Conservation (phyloP, 2,113 vertebrate genomes). For the Pyxicephalus adspersus region DNA sequence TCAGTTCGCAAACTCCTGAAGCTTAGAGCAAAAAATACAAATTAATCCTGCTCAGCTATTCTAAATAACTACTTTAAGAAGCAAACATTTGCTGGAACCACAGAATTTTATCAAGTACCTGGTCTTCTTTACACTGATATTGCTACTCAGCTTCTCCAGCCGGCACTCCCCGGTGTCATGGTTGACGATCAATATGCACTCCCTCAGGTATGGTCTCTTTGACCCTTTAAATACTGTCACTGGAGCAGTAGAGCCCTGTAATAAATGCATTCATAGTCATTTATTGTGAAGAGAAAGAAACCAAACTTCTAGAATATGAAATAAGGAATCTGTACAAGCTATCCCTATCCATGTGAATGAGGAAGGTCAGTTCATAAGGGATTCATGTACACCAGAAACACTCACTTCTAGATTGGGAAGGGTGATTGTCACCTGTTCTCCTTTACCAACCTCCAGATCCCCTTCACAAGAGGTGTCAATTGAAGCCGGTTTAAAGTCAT, state of each 20-base stretch:
- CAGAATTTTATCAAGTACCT: constrained; percentile 75
- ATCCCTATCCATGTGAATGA: no score
- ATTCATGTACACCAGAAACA: no score
- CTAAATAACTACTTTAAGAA: neutral
- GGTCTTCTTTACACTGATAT: constrained; percentile 97
- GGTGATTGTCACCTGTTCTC: constrained; percentile 97
- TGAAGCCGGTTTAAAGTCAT: constrained; percentile 98
- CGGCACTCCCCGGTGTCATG: constrained; percentile 97
- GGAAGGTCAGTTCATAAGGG: no score
- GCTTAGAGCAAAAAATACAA: no score
- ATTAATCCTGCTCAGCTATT: no score
- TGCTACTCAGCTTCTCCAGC: constrained; percentile 96
- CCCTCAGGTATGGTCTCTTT: constrained; percentile 94
- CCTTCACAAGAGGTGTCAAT: constrained; percentile 95
- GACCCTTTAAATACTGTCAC: constrained; percentile 97
- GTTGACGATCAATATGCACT: constrained; percentile 97
- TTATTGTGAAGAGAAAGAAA: neutral
- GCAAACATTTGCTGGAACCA: neutral
- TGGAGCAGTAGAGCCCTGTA: constrained; percentile 91
- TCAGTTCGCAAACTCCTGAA: no score
- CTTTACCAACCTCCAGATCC: constrained; percentile 94
- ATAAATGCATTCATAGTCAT: neutral
- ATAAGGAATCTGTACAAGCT: no score
- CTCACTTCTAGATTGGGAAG: constrained; percentile 95
- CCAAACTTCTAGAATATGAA: no score